Conservation (phyloP, 2,113 vertebrate species). For the Ctenodactylus gundi region DNA sequence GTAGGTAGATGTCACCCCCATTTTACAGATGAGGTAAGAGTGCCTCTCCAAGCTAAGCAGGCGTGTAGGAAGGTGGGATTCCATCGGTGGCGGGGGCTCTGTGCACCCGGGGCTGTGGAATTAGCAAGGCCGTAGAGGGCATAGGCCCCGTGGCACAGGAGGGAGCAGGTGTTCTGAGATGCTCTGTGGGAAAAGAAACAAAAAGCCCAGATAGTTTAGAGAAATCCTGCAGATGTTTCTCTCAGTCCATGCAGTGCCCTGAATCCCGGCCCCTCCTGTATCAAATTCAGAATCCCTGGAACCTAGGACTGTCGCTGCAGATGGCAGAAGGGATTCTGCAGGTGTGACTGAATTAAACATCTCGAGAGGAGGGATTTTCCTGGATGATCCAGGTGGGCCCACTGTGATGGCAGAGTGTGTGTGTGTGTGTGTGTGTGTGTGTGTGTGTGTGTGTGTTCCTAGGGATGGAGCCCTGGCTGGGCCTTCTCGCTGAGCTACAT, state of each 20-base stretch:
- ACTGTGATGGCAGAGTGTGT: no score
- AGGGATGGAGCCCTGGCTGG: no score
- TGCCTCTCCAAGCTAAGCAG: not conserved
- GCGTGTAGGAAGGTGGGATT: not conserved
- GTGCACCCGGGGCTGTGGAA: not conserved
- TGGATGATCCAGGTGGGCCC: not conserved
- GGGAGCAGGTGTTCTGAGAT: not conserved
- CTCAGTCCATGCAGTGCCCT: not conserved
- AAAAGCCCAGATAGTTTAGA: not conserved
- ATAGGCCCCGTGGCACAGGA: not conserved
- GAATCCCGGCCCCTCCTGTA: not conserved
- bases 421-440: no score
- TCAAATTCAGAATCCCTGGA: not conserved
- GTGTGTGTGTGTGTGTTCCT: no score
- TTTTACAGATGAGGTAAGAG: not conserved
- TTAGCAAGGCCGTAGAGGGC: not conserved
- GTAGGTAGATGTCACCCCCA: no score
- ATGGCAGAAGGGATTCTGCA: not conserved
- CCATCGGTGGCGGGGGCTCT: not conserved
- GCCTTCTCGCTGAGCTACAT: no score
- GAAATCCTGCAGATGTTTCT: not conserved
- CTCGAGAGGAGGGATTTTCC: not conserved
- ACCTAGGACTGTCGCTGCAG: not conserved
- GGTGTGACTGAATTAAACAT: not conserved
- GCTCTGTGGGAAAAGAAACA: not conserved